A percentile compares a stretch with the other conserved stretches of the same genome.
These are phyloP conservation scores for Epirrita christyi DNA, from an alignment of 2,888 invertebrate genomes.

Conservation along the genomic window DNA sequence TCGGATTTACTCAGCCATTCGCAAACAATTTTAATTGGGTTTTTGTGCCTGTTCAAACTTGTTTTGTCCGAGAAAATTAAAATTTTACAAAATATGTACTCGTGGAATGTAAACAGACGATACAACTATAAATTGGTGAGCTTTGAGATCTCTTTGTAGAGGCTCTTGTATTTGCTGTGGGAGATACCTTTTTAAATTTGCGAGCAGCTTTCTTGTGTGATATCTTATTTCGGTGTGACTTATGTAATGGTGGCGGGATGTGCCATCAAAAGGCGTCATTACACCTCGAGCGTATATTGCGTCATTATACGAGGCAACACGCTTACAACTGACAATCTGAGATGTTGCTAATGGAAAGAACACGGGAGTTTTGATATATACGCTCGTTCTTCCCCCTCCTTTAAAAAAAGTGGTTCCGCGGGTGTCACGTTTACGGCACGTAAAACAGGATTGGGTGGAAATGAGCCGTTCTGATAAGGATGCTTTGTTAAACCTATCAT, in stretches of 20 bases:
- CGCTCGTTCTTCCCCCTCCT: slow-evolving; percentile 59
- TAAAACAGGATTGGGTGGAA: slow-evolving; percentile 72
- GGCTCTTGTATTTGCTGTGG: background rate
- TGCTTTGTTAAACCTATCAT: slow-evolving; percentile 49
- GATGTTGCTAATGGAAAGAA: slow-evolving; percentile 79
- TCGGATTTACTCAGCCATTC: slow-evolving; percentile 72
- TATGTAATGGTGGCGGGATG: slow-evolving; percentile 65
- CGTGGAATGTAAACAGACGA: slow-evolving; percentile 32
- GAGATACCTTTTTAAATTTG: slow-evolving; percentile 17
- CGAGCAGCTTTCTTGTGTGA: slow-evolving; percentile 42
- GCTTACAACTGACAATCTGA: slow-evolving; percentile 73
- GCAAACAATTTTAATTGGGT: slow-evolving; percentile 82
- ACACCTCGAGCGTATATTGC: slow-evolving; percentile 52
- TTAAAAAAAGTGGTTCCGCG: slow-evolving; percentile 62
- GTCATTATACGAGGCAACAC: slow-evolving; percentile 71
- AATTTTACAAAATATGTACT: slow-evolving; percentile 49
- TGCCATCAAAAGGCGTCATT: slow-evolving; percentile 56
- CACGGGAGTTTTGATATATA: slow-evolving; percentile 78
- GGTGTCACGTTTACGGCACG: slow-evolving; percentile 57
- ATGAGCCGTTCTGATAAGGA: slow-evolving; percentile 71
- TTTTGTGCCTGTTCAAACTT: slow-evolving; percentile 73
- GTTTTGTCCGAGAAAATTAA: slow-evolving; percentile 61
- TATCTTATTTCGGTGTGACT: slow-evolving; percentile 66
- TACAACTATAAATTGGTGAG: slow-evolving; percentile 29
- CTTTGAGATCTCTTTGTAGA: slow-evolving; percentile 17